Conservation (phyloP, 2,113 vertebrate genomes). For the Lasiurus cinereus region DNA sequence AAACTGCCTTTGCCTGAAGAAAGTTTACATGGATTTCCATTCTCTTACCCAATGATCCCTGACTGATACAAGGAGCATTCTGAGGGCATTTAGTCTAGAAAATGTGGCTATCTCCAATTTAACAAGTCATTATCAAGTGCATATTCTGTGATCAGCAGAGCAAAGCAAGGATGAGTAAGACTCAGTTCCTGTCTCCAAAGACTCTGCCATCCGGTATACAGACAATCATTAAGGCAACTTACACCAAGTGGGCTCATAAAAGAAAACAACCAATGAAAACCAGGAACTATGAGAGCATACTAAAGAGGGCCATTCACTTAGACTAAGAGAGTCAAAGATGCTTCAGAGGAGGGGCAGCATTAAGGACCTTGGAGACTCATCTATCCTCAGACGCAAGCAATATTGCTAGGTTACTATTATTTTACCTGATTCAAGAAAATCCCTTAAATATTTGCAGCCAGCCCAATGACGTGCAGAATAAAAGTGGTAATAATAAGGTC, state of each 20-base stretch:
- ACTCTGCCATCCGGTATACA: not conserved
- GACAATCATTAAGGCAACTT: not conserved
- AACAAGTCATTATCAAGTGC: conserved; percentile 22
- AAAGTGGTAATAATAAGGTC: not conserved
- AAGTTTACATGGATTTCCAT: not conserved
- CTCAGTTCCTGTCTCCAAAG: not conserved
- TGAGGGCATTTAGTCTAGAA: not conserved
- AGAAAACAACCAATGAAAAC: not conserved
- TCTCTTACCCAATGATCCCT: not conserved
- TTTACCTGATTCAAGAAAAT: not conserved
- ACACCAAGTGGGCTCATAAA: not conserved
- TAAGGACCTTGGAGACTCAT: not conserved
- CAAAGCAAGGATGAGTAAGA: not conserved
- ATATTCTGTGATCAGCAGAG: not conserved
- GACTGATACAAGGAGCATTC: not conserved
- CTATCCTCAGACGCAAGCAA: not conserved
- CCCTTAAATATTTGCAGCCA: not conserved
- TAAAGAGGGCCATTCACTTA: not conserved
- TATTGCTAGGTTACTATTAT: not conserved
- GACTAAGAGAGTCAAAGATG: not conserved
- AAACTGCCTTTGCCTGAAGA: not conserved
- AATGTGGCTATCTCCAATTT: not conserved
- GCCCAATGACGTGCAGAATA: not conserved
- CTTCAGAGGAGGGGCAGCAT: not conserved
- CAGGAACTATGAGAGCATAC: rapidly evolving